Evolutionary conservation across 2,797 vertebrate species (phyloP).

Genomic region (Mus caroli): DNA sequence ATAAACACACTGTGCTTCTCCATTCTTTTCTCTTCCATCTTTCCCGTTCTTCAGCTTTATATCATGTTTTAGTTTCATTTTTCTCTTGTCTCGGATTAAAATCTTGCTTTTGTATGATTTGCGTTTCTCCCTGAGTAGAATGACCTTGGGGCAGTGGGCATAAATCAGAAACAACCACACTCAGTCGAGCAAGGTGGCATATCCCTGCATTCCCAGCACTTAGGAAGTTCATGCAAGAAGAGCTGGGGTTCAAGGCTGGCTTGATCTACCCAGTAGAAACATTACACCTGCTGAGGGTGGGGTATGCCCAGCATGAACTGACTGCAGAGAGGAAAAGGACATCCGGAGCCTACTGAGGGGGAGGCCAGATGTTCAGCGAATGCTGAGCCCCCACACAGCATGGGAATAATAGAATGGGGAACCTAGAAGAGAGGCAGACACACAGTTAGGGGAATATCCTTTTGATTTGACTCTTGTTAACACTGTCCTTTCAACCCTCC

Average conservation of each 20-base stretch:
- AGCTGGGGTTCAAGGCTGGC: not conserved
- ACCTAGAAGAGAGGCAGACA: not conserved
- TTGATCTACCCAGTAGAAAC: not conserved
- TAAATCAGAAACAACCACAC: not conserved
- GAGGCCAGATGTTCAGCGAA: accelerated
- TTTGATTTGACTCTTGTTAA: not conserved
- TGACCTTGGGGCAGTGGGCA: not conserved
- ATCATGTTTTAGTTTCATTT: not conserved
- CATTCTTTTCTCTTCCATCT: not conserved
- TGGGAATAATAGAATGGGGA: not conserved
- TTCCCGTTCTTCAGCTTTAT: not conserved
- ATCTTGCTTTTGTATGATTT: not conserved
- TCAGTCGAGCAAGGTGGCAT: not conserved
- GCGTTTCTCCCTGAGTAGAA: not conserved
- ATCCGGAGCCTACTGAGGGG: too few species aligned
- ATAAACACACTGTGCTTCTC: not conserved
- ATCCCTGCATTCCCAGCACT: not conserved
- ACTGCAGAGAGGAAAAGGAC: accelerated
- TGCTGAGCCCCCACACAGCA: not conserved
- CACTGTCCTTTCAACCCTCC: not conserved
- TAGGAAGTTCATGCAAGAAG: not conserved
- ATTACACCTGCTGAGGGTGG: not conserved
- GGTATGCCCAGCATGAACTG: too few species aligned
- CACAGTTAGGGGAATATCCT: not conserved
- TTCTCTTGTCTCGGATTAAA: not conserved